Conservation (phyloP, 1,140 invertebrate species). For the Plutomurus gul region DNA sequence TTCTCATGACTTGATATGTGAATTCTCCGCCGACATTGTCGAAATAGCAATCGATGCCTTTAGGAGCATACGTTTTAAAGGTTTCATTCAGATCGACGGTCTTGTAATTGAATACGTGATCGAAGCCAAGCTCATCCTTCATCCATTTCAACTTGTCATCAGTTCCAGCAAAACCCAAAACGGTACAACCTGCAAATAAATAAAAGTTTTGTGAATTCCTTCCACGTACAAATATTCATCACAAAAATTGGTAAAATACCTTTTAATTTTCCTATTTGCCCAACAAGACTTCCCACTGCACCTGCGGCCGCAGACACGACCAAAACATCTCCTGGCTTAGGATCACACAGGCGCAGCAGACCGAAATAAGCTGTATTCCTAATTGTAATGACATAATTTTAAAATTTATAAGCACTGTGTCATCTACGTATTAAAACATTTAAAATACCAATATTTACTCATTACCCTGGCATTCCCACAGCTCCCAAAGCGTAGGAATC, state of each 20-base stretch:
- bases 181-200: constrained; percentile 56
- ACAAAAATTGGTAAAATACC: constrained; percentile 55
- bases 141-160: constrained; percentile 60
- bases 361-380: constrained; percentile 72
- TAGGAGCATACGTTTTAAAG: constrained; percentile 57
- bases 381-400: background rate
- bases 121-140: constrained; percentile 60
- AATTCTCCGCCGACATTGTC: constrained; percentile 68
- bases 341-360: constrained; percentile 68
- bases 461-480: constrained; percentile 68
- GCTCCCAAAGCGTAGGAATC: constrained; percentile 62
- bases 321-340: constrained; percentile 67
- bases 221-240: background rate
- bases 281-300: constrained; percentile 62
- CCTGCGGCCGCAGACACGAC: constrained; percentile 68
- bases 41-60: constrained; percentile 70
- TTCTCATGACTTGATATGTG: constrained; percentile 57
- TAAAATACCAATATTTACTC: background rate
- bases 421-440: background rate
- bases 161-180: constrained; percentile 59
- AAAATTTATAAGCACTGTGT: background rate
- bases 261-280: constrained; percentile 73
- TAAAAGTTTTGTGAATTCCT: background rate
- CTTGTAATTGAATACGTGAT: constrained; percentile 62
- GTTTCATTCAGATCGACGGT: constrained; percentile 55